Conservation (phyloP, 1,140 invertebrate species). For the Wiebesia pumilae region DNA sequence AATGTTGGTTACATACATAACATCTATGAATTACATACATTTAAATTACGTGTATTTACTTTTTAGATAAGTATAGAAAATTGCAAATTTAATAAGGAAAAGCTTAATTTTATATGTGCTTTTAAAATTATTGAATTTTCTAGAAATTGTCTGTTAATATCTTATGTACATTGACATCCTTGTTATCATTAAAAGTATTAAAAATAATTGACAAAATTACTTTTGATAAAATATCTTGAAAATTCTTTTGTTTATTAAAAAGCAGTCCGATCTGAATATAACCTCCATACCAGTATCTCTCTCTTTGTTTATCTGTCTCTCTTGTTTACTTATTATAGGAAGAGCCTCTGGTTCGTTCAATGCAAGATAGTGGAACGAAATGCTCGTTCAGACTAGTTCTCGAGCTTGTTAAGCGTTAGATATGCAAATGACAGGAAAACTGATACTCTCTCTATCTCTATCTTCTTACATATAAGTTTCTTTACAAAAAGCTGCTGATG, state of each 20-base stretch:
- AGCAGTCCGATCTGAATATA: neutral
- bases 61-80: neutral
- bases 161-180: neutral
- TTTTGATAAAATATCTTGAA: neutral
- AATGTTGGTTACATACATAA: neutral
- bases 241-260: constrained; percentile 16
- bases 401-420: constrained; percentile 46
- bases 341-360: constrained; percentile 27
- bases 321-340: constrained; percentile 31
- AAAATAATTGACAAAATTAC: neutral
- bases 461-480: neutral
- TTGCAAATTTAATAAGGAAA: neutral
- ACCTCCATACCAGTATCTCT: neutral
- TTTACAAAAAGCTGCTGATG: neutral
- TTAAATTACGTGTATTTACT: neutral
- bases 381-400: constrained; percentile 39
- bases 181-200: too few species aligned
- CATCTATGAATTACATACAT: neutral
- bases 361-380: constrained; percentile 43
- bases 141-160: neutral
- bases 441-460: neutral
- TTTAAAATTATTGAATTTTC: neutral
- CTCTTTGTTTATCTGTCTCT: neutral
- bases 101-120: neutral
- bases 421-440: constrained; percentile 45